phyloP scores from a whole-genome alignment of 2,888 invertebrate species.

The Pseudococcus jackbeardsleyi region DNA sequence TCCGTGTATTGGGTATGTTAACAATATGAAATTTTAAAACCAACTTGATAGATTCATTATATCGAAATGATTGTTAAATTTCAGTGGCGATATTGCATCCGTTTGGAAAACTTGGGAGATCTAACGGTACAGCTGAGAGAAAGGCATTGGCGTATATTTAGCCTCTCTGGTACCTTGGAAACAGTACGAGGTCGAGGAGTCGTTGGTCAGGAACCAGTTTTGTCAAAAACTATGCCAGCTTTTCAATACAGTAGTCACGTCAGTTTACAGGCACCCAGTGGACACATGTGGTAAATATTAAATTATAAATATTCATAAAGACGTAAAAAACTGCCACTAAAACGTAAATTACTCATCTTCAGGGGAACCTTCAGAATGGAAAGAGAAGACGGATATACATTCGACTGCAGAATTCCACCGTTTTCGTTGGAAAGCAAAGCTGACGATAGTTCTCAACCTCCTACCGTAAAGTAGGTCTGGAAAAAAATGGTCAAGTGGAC shows the following conservation, averaged over 20 bases:
- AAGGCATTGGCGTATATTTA: slow-evolving; percentile 98
- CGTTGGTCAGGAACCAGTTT: slow-evolving; percentile 96
- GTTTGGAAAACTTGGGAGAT: slow-evolving; percentile 93
- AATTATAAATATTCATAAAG: background rate
- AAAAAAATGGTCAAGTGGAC: slow-evolving; percentile 6
- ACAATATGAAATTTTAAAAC: background rate
- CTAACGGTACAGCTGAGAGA: slow-evolving; percentile 92
- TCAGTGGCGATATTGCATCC: slow-evolving; percentile 97
- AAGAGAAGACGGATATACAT: slow-evolving; percentile 95
- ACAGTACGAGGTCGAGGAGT: slow-evolving; percentile 95
- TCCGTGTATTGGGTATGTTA: slow-evolving; percentile 89
- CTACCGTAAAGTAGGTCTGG: slow-evolving; percentile 60
- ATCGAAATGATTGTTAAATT: background rate
- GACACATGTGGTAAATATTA: slow-evolving; percentile 90
- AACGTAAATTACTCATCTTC: slow-evolving; percentile 67
- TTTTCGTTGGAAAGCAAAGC: slow-evolving; percentile 96
- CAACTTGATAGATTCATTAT: background rate
- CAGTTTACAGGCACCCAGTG: slow-evolving; percentile 95
- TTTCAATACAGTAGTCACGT: slow-evolving; percentile 99
- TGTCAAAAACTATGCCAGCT: slow-evolving; percentile 89
- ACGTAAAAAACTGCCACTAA: no score
- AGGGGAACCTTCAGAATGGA: slow-evolving; percentile 98
- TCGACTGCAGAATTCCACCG: slow-evolving; percentile 97
- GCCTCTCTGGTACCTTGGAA: slow-evolving; percentile 92
- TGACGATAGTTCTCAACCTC: slow-evolving; percentile 73